Base-by-base conservation (phyloP, 2,888 invertebrate species). In the Oxycera nigricornis region DNA sequence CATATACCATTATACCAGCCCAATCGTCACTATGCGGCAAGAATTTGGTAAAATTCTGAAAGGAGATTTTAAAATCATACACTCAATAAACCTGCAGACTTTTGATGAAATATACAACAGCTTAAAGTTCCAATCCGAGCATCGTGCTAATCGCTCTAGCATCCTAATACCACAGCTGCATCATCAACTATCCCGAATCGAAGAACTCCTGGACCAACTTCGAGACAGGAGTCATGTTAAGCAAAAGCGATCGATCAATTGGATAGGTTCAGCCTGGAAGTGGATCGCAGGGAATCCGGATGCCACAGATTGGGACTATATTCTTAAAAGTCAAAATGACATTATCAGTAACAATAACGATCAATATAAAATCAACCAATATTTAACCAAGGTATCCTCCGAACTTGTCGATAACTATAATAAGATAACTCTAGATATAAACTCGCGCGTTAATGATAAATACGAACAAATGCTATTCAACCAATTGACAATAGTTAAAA, bases 191-290 rank as follows among this genome's bases (percentile, higher is more conserved):
- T 55, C 55, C n/a, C 11, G 3, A 20, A 55, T 55, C 24, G 11
- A 20, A 24, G 55, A 24, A 22, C 4, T 55, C 2, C 6, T 1
- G 2, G 59, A 59, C 14, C 46, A 75, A 57, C 28, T 41, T 17
- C 72, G 41, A 22, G 30, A 65, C 24, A 65, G 28, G 14, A 50
- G n/a, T 17, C 52, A 2, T 62, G 50, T 11, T n/a, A 76, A 52
- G 28, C 14, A 30, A 11, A 72, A 75, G 11, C 70, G 73, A 39
- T 70, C 75, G 31, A 76, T 73, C 6, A 73, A 75, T 55, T 72
- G 75, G 75, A 68, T 75, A 35, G 72, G 72, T 14, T 75, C 72
- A 39, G 72, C 76, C n/a, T 61, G 76, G 68, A 72, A 74, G 39
- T 76, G 72, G 76, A 28, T 76, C 14, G 59, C 76, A 35, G 74